Conservation (phyloP, 92 coral and sea anemone genomes). For the Heteractis magnifica region DNA sequence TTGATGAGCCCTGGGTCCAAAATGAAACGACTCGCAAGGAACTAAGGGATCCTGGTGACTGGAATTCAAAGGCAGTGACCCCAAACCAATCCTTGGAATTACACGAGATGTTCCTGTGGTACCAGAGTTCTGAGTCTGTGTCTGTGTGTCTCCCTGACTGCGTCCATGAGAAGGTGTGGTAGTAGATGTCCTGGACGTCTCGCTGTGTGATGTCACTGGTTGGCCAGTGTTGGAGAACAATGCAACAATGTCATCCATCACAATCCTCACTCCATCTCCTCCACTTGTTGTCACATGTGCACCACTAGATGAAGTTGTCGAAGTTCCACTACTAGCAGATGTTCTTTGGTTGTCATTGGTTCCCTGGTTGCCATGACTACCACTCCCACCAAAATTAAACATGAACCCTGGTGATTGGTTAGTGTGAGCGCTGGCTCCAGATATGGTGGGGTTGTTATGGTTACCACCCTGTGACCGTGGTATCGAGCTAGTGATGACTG, state of each 20-base stretch:
- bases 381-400: slow-evolving; percentile 14
- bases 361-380: slow-evolving; percentile 14
- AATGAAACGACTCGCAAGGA: slow-evolving; percentile 98
- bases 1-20: slow-evolving; percentile 79
- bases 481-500: slow-evolving; percentile 59
- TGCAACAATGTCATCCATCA: slow-evolving; percentile 82
- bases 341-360: slow-evolving; percentile 3
- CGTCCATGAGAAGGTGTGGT: slow-evolving; percentile 49
- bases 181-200: slow-evolving; percentile 40
- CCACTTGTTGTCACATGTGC: slow-evolving; percentile 39
- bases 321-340: slow-evolving; percentile 9
- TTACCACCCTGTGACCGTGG: slow-evolving; percentile 43
- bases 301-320: slow-evolving; percentile 49
- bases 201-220: slow-evolving; percentile 43
- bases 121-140: slow-evolving; percentile 42
- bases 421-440: slow-evolving; percentile 30
- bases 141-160: slow-evolving; percentile 35
- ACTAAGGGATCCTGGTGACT: slow-evolving; percentile 89
- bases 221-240: slow-evolving; percentile 59
- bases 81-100: slow-evolving; percentile 35
- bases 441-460: slow-evolving; percentile 38
- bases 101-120: slow-evolving; percentile 40
- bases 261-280: slow-evolving; percentile 44
- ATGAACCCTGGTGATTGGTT: slow-evolving; percentile 12
- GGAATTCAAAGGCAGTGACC: slow-evolving; percentile 42